Evolutionary conservation across 2,797 vertebrate species (phyloP), one percentile per base, ranked within the genome.

Genomic region (Gymnothorax reevesii): DNA sequence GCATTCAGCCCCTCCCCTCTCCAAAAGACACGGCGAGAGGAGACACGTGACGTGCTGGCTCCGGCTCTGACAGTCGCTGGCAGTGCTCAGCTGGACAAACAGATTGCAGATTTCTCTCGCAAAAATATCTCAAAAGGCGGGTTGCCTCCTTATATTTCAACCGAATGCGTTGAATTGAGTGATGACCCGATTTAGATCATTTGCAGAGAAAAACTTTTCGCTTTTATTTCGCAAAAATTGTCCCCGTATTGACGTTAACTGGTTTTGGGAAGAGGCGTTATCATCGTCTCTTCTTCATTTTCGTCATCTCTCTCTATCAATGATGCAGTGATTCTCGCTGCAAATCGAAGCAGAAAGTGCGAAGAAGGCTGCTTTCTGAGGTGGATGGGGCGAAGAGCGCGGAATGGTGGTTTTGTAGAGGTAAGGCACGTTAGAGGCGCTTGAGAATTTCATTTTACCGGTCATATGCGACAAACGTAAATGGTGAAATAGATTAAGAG

Each of bases 21-120:
- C 66, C 57, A 10, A 60, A 54, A 83, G 25, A 62, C 57, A 82
- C 82, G 55, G 86, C 52, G 54, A 69, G 64, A 85, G 86, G 87
- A 87, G 85, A 73, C 91, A 92, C 92, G 91, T 92, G 92, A 92
- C 88, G 83, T 88, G 86, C 88, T 87, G 89, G 89, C 90, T 90
- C 87, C 85, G 88, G 85, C 86, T 88, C 91, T 91, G 90, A 91
- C 90, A 89, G 90, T 88, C 90, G 85, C 89, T 90, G 91, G 90
- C 89, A 87, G 88, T 88, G 88, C 92, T 89, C 89, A 57, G 86
- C 84, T 54, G 87, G 87, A 88, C 33, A 88, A 89, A 88, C 89
- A 89, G 88, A 90, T 86, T 88, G 90, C 90, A 90, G 89, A 89
- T 90, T 89, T 82, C 87, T 85, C 88, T 87, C 83, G 84, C 66